phyloP scores from a whole-genome alignment of 2,113 vertebrate genomes.

The Thamnophis sirtalis region DNA sequence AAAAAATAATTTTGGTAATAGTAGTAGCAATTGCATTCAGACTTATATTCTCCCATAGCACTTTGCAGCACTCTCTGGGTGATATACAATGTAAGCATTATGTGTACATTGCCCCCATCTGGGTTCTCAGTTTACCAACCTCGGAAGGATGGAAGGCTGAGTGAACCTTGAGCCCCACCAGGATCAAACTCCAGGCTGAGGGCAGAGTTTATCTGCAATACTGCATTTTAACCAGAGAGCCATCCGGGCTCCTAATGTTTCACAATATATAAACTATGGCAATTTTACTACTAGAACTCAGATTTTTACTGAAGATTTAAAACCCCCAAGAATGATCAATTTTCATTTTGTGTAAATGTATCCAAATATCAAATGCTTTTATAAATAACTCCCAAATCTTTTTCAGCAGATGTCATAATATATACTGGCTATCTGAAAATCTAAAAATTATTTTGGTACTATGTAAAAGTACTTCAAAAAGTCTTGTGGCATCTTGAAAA shows the following conservation, averaged over 20 bases:
- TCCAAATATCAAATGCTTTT: background rate
- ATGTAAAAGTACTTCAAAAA: background rate
- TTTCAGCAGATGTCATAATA: background rate
- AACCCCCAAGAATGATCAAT: background rate
- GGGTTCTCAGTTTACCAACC: background rate
- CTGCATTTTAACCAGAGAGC: background rate
- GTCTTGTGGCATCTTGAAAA: background rate
- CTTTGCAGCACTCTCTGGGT: background rate
- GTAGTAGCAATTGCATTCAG: background rate
- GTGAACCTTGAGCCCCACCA: background rate
- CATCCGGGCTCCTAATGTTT: background rate
- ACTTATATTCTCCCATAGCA: background rate
- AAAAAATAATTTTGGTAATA: background rate
- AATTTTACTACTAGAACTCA: background rate
- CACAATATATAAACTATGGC: background rate
- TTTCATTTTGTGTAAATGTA: background rate
- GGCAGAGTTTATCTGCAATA: background rate
- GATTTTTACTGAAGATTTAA: background rate
- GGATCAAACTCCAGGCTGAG: background rate
- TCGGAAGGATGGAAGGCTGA: background rate
- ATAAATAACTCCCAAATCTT: background rate
- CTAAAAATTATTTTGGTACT: background rate
- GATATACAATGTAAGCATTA: background rate
- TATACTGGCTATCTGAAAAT: background rate
- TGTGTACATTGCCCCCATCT: background rate